Base-by-base conservation (phyloP, 2,888 invertebrate species). In the Nymphalis urticae region DNA sequence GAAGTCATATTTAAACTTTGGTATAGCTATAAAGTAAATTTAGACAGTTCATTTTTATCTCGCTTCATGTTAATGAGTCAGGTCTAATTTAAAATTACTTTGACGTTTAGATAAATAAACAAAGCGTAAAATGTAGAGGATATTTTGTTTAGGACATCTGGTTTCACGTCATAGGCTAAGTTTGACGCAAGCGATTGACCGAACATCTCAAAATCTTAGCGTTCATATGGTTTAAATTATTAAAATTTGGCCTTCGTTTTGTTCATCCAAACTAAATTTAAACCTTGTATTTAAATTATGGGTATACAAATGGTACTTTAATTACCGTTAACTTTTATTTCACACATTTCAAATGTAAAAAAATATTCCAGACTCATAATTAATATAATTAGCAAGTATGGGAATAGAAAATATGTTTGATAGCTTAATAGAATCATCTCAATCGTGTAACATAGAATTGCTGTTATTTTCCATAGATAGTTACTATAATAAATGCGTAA, bases 81-180 rank as follows among this genome's bases (percentile, higher is more conserved):
- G 59, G 56, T 69, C 61, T 62, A 69, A 69, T 71, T 71, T 80
- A 84, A 84, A 82, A 77, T 70, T 74, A 70, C 73, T 76, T 80
- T 81, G 84, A 84, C 81, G 85, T 76, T 78, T 75, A 75, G 68
- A 79, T 78, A 87, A 85, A 83, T 78, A 86, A 79, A 84, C 79
- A 82, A 76, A 73, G 71, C 64, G 69, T 76, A 75, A 76, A 75
- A 70, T 75, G 65, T 73, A 77, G 76, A 77, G 76, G 76, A 76
- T 82, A 81, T 80, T 81, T 74, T 79, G 77, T 73, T 83, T 81
- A 74, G 73, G 77, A 80, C 89, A 89, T 89, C 88, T 90, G 90
- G 85, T 78, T 73, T 66, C 72, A 73, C 77, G 76, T 75, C 75
- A 73, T 70, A 67, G 66, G 51, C 48, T 48, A 58, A 64, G 56